A percentile compares a stretch with the other conserved stretches of the same genome.
phyloP scores from a whole-genome alignment of 1,140 invertebrate genomes.

The Colletes latitarsis region DNA sequence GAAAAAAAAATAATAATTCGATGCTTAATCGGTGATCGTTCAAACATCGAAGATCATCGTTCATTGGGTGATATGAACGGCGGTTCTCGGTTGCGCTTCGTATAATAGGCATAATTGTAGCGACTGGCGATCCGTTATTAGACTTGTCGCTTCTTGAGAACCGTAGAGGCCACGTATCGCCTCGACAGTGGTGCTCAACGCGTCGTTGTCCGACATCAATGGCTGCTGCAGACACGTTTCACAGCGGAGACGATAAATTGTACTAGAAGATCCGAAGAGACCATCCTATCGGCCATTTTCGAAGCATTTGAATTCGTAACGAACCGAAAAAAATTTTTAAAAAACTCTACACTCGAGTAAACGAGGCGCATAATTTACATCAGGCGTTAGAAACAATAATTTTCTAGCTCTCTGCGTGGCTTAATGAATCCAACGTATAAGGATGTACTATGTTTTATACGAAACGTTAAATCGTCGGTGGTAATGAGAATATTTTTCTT shows the following conservation, averaged over 20 bases:
- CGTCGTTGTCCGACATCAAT: not conserved
- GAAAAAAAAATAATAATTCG: no score
- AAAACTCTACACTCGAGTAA: no score
- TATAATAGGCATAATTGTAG: constrained; percentile 26
- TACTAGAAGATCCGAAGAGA: not conserved
- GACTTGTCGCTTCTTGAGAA: constrained; percentile 36
- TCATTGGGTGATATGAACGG: not conserved
- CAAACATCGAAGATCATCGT: not conserved
- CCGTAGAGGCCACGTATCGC: constrained; percentile 5
- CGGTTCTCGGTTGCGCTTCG: constrained; percentile 8
- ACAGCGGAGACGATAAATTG: not conserved
- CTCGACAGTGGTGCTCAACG: not conserved
- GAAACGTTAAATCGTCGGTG: no score
- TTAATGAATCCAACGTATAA: no score
- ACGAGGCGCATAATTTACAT: no score
- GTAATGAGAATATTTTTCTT: no score
- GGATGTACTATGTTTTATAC: no score
- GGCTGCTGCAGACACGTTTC: not conserved
- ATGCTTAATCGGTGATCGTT: not conserved
- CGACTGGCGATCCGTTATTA: constrained; percentile 14
- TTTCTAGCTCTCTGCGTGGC: no score
- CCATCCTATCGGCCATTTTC: no score
- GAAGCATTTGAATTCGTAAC: no score
- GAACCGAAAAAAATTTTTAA: no score
- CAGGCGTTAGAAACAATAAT: no score